Evolutionary conservation across 2,113 vertebrate genomes (phyloP).

Genomic region (Anolis carolinensis): DNA sequence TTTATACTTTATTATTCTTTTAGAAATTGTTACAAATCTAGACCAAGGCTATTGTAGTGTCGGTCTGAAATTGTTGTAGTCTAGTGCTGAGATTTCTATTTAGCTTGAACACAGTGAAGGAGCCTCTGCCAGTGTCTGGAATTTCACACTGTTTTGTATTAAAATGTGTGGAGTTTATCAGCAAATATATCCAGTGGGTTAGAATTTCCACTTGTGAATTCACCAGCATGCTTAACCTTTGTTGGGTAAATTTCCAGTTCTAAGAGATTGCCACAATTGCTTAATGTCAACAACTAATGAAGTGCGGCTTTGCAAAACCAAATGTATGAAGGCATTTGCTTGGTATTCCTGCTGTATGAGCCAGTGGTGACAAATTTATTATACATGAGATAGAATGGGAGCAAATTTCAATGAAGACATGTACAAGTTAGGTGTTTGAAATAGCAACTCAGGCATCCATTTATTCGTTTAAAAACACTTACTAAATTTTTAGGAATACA

Average conservation of each 20-base stretch:
- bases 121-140: neutral
- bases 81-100: neutral
- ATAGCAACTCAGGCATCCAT: neutral
- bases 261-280: conserved; percentile 35
- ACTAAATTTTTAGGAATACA: conserved; percentile 30
- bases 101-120: neutral
- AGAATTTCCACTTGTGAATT: conserved; percentile 14
- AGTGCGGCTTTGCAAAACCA: conserved; percentile 30
- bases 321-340: conserved; percentile 24
- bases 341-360: conserved; percentile 30
- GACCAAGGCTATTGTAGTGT: neutral
- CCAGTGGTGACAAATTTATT: conserved; percentile 21
- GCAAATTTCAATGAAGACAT: conserved; percentile 26
- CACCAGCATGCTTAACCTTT: conserved; percentile 19
- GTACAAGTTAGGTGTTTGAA: conserved; percentile 5
- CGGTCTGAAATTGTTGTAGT: neutral
- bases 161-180: conserved; percentile 7
- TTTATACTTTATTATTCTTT: too few relatives aligned
- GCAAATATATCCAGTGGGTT: neutral
- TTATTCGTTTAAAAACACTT: neutral
- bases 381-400: neutral
- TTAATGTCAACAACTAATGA: conserved; percentile 44
- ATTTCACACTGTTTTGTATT: conserved; percentile 12
- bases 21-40: too few relatives aligned
- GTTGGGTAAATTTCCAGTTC: conserved; percentile 43